These are phyloP conservation scores for Herminia tarsipennalis DNA, from an alignment of 2,888 invertebrate genomes.

Conservation along the genomic window DNA sequence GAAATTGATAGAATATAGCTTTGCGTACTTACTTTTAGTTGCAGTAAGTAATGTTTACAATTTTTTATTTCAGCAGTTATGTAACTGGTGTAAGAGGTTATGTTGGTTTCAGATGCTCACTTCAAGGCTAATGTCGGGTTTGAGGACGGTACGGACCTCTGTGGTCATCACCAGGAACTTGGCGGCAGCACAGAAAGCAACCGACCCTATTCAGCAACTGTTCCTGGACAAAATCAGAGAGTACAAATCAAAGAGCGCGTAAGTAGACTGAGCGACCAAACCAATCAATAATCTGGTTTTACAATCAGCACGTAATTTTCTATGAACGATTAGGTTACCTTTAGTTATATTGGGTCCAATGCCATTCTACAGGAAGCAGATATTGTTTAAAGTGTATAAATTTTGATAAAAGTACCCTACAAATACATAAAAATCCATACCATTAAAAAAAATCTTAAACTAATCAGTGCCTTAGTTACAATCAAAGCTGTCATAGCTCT, in stretches of 20 bases:
- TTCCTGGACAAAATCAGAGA: slow-evolving; percentile 97
- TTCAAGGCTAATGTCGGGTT: slow-evolving; percentile 77
- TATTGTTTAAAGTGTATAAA: too few species aligned
- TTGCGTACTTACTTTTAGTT: not conserved
- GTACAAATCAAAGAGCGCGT: slow-evolving; percentile 95
- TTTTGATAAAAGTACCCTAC: too few species aligned
- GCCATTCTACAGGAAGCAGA: too few species aligned
- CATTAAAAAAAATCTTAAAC: too few species aligned
- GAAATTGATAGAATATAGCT: not conserved
- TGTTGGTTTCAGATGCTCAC: slow-evolving; percentile 84
- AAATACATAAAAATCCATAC: too few species aligned
- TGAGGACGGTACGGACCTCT: slow-evolving; percentile 79
- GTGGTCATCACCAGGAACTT: slow-evolving; percentile 88
- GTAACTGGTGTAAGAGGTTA: slow-evolving; percentile 72
- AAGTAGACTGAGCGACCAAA: slow-evolving; percentile 68
- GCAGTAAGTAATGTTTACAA: slow-evolving; percentile 10
- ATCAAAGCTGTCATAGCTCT: too few species aligned
- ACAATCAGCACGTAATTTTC: too few species aligned
- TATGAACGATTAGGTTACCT: too few species aligned
- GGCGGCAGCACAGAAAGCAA: slow-evolving; percentile 90
- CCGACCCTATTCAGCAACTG: slow-evolving; percentile 96
- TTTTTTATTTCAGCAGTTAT: slow-evolving; percentile 53
- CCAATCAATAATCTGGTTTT: not conserved
- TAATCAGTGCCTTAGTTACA: too few species aligned
- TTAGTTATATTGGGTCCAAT: too few species aligned